These are phyloP conservation scores for Caloenas nicobarica DNA, from an alignment of 2,113 vertebrate genomes.

Conservation along the genomic window DNA sequence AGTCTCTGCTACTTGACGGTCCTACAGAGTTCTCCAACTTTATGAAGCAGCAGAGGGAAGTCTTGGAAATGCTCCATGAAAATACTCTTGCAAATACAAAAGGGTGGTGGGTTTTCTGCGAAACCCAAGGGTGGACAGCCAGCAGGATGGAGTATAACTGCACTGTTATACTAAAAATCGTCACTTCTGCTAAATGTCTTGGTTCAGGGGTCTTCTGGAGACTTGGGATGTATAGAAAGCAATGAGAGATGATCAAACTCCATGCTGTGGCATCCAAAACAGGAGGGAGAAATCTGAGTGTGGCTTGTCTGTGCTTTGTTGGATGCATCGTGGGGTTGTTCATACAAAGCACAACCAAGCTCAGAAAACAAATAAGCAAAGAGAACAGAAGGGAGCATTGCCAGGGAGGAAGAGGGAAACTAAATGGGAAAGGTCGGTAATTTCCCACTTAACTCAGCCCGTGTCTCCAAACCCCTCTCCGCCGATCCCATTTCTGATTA, in stretches of 20 bases:
- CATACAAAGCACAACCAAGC: not conserved
- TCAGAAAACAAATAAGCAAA: not conserved
- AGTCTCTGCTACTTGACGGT: not conserved
- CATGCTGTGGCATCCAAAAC: fast-evolving
- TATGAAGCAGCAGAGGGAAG: not conserved
- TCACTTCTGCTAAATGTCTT: not conserved
- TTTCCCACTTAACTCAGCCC: not conserved
- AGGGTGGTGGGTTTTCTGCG: not conserved
- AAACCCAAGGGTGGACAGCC: not conserved
- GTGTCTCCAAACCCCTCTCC: not conserved
- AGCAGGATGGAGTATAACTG: fast-evolving
- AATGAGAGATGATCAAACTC: not conserved
- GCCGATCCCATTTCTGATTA: not conserved
- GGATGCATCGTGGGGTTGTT: not conserved
- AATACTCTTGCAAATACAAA: not conserved
- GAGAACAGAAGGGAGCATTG: not conserved
- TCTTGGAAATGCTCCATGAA: not conserved
- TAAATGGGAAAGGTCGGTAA: not conserved
- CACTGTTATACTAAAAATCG: not conserved
- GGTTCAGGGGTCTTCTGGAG: not conserved
- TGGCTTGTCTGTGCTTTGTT: not conserved
- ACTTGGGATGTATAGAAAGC: not conserved
- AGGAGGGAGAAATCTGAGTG: not conserved
- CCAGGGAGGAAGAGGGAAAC: not conserved
- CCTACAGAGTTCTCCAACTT: not conserved